Percentiles rank a stretch among this genome's conserved stretches.
These are phyloP conservation scores for Phrynosoma blainvillii DNA, from an alignment of 2,113 vertebrate species.

Conservation along the genomic window DNA sequence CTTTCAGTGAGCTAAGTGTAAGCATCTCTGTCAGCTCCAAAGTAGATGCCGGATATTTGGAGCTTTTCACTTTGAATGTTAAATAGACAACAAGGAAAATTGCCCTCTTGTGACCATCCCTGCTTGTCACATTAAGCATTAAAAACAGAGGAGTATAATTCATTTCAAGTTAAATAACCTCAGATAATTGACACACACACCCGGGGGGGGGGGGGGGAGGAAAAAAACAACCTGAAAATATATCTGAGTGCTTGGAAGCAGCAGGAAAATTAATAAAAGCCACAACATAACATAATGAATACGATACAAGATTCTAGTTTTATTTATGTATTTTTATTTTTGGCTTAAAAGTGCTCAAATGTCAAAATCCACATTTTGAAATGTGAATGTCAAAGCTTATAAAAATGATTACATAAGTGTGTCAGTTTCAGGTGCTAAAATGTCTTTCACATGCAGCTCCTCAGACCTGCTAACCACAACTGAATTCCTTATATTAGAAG, in stretches of 20 bases:
- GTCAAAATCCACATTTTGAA: background rate
- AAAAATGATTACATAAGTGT: background rate
- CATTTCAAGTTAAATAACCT: background rate
- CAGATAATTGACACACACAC: background rate
- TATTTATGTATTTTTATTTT: background rate
- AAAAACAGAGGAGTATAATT: background rate
- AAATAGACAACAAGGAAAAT: background rate
- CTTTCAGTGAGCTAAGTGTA: constrained; percentile 45
- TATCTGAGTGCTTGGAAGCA: background rate
- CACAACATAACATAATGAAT: too few species aligned
- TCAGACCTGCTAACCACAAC: too few species aligned
- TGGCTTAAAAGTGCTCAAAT: background rate
- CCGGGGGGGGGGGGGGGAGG: background rate
- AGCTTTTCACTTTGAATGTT: background rate
- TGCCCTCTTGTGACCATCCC: fast-evolving
- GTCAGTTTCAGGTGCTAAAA: background rate
- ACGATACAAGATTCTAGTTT: background rate
- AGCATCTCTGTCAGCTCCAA: constrained; percentile 14
- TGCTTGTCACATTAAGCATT: background rate
- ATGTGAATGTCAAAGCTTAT: background rate
- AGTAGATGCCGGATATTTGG: background rate
- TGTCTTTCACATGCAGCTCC: too few species aligned
- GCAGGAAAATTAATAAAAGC: background rate
- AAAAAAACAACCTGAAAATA: background rate
- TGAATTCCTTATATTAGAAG: too few species aligned